phyloP scores from a whole-genome alignment of 1,140 invertebrate genomes.

The Sycobia sp. region DNA sequence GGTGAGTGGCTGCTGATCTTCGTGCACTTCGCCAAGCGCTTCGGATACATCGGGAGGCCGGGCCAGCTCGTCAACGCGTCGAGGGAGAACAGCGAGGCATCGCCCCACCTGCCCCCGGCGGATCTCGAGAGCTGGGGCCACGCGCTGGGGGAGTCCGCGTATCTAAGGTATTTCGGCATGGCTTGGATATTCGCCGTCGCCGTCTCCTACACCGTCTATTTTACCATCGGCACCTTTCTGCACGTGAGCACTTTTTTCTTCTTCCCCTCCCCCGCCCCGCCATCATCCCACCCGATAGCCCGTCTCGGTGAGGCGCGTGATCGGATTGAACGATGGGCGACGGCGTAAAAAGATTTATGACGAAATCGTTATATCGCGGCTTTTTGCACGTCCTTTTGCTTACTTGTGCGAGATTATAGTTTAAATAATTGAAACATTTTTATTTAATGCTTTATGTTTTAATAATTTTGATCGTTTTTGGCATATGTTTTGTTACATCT shows the following conservation, averaged over 20 bases:
- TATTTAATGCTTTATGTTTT: too few species aligned
- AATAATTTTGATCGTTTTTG: too few species aligned
- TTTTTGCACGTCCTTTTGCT: too few species aligned
- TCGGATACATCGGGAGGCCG: conserved; percentile 53
- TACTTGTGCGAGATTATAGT: too few species aligned
- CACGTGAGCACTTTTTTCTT: conserved; percentile 63
- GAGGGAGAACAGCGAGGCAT: conserved; percentile 41
- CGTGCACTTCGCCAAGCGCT: conserved; percentile 65
- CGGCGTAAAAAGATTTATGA: too few species aligned
- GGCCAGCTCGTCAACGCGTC: conserved; percentile 40
- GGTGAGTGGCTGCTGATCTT: conserved; percentile 70
- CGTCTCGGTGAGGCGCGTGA: too few species aligned
- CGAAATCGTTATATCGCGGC: too few species aligned
- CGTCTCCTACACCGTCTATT: conserved; percentile 67
- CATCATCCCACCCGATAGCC: too few species aligned
- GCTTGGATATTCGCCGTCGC: conserved; percentile 60
- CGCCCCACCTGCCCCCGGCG: conserved; percentile 9
- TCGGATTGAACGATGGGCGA: too few species aligned
- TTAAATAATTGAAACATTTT: too few species aligned
- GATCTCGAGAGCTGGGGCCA: conserved; percentile 13
- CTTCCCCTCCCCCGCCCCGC: neutral
- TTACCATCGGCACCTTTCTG: conserved; percentile 68
- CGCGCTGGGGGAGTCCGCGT: conserved; percentile 45
- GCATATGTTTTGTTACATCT: too few species aligned
- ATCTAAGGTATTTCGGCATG: conserved; percentile 55